Base-by-base conservation (phyloP, 37 sponge, comb jelly and placozoan species). In the Geodia barretti region DNA sequence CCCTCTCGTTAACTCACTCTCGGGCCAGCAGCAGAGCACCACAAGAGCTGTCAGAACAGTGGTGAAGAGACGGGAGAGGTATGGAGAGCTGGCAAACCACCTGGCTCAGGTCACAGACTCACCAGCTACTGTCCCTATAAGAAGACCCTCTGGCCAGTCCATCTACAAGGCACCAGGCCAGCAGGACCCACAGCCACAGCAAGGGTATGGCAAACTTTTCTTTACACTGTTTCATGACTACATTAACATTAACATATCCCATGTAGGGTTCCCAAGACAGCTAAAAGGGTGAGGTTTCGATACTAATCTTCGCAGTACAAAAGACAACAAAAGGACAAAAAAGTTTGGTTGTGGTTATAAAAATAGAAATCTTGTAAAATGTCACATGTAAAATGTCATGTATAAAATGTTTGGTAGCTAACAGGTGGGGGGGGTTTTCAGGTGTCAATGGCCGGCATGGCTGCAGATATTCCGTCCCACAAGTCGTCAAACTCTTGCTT, bases 201-300 rank as follows among this genome's bases (percentile, higher is more conserved):
- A 66, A 0, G 29, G 84, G 76, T 76, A 75, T 38, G 61, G 9
- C 32, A 23, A 77, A 31, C 33, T 1, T 41, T 14, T 69, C 28
- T 1, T 3, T 47, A 30, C 9, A 34, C 23, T 72, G 7, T n/a
- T n/a, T 24, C 43, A 72, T 78, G 9, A 35, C 28, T 74, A n/a
- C 7, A 32, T 47, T 73, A 24, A 31, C 67, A n/a, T n/a, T n/a
- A n/a, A n/a, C n/a, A n/a, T n/a, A n/a, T n/a, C n/a, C n/a, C n/a
- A n/a, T n/a, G n/a, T n/a, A 85, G 88, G 20, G 23, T 70, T 36
- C 26, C 39, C 70, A 87, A 76, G 34, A 60, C 24, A 69, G 70
- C 77, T 68, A 87, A 87, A 39, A 87, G 80, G 39, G 88, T 87
- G 29, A 58, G 88, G 69, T 87, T 87, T 76, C 77, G 80, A 33